Conservation (phyloP, 2,797 vertebrate species). For the Erethizon dorsatum region DNA sequence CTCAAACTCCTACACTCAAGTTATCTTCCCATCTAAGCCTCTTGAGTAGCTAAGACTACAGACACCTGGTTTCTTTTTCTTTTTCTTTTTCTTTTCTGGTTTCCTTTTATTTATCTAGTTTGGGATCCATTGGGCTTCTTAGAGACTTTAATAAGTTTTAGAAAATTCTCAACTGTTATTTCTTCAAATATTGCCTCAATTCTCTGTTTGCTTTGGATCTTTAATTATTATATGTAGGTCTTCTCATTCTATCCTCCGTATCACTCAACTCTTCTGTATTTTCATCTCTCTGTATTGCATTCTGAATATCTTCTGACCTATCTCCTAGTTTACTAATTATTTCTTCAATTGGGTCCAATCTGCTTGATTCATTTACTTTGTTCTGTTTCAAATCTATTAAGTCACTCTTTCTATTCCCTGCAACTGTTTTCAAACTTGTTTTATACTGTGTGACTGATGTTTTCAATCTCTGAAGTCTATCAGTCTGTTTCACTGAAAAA, state of each 20-base stretch:
- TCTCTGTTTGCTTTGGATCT: conserved; percentile 1
- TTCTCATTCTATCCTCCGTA: background rate
- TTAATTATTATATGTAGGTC: background rate
- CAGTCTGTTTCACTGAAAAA: background rate
- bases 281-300: conserved; percentile 1
- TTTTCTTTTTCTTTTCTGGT: background rate
- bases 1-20: background rate
- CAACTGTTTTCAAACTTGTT: conserved; percentile 37
- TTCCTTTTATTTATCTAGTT: background rate
- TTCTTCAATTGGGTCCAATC: conserved; percentile 13
- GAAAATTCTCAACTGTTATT: background rate
- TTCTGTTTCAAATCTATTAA: conserved; percentile 41
- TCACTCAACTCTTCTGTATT: conserved; percentile 4
- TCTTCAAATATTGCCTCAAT: conserved; percentile 33
- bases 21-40: background rate
- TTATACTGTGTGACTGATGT: background rate
- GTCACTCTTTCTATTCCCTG: conserved; percentile 26
- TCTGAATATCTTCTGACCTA: conserved; percentile 43
- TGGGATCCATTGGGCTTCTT: background rate
- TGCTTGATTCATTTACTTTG: conserved; percentile 19
- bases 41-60: background rate
- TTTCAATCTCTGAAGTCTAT: background rate
- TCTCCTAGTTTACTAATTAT: conserved; percentile 43
- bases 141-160: conserved; percentile 51
- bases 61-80: background rate